phyloP scores from a whole-genome alignment of 2,888 invertebrate species.

The Caenorhabditis sp. region DNA sequence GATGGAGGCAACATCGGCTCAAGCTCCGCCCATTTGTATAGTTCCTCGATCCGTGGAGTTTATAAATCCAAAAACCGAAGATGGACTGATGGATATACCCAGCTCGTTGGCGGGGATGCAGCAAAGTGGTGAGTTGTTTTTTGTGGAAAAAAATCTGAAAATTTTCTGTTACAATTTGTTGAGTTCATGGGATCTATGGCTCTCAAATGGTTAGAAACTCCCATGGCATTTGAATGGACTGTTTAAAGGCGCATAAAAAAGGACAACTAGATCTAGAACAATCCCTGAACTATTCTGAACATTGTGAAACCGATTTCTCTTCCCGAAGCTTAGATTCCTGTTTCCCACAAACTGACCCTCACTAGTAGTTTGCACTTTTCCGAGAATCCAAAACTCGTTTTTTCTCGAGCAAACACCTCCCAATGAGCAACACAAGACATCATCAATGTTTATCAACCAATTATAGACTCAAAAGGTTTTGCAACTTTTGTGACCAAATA shows the following conservation, averaged over 20 bases:
- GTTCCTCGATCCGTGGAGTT: constrained; percentile 72
- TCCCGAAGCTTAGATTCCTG: not conserved
- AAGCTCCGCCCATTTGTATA: constrained; percentile 43
- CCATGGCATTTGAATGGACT: too few species aligned
- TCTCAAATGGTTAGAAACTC: not conserved
- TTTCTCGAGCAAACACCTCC: constrained; percentile 9
- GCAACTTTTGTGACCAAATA: constrained; percentile 14
- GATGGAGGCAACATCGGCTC: not conserved
- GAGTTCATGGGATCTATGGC: too few species aligned
- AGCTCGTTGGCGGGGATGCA: constrained; percentile 39
- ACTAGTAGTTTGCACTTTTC: constrained; percentile 9
- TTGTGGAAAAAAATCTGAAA: not conserved
- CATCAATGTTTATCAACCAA: constrained; percentile 18
- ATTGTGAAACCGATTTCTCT: not conserved
- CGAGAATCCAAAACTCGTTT: not conserved
- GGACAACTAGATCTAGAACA: too few species aligned
- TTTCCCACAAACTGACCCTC: not conserved
- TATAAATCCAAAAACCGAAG: constrained; percentile 74
- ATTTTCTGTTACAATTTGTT: not conserved
- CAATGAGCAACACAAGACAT: constrained; percentile 2
- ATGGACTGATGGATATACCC: constrained; percentile 62
- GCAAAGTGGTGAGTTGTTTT: constrained; percentile 62
- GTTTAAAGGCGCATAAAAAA: too few species aligned
- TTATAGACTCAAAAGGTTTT: constrained; percentile 19
- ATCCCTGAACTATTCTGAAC: not conserved